phyloP scores from a whole-genome alignment of 2,113 vertebrate species.

The Plestiodon gilberti region DNA sequence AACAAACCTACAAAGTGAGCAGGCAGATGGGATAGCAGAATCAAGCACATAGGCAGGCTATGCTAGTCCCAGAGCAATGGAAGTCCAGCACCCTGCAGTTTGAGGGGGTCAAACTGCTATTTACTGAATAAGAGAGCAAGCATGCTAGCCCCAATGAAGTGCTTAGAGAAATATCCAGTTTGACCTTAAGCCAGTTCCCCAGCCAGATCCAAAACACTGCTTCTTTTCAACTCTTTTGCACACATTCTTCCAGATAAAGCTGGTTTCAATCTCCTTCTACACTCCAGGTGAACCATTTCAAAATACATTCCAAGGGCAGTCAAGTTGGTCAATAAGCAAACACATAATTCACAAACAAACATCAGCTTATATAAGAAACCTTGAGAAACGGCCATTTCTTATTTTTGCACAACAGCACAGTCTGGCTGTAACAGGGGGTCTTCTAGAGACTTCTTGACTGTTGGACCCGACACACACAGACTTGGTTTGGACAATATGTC shows the following conservation, averaged over 20 bases:
- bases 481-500: too few species aligned
- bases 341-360: neutral
- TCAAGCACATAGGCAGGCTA: neutral
- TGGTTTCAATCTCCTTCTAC: neutral
- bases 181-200: neutral
- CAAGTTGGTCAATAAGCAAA: neutral
- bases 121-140: too few species aligned
- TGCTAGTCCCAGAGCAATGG: neutral
- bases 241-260: neutral
- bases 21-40: neutral
- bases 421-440: neutral
- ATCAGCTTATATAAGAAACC: neutral
- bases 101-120: too few species aligned
- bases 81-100: neutral
- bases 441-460: too few species aligned
- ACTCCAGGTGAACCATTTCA: too few species aligned
- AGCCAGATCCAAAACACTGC: neutral
- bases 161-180: too few species aligned
- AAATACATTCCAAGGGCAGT: neutral
- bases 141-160: too few species aligned
- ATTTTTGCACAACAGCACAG: neutral
- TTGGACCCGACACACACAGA: too few species aligned
- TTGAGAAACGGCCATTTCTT: neutral
- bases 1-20: neutral
- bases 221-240: neutral